Conservation (phyloP, 2,113 vertebrate genomes). For the Vimba vimba region DNA sequence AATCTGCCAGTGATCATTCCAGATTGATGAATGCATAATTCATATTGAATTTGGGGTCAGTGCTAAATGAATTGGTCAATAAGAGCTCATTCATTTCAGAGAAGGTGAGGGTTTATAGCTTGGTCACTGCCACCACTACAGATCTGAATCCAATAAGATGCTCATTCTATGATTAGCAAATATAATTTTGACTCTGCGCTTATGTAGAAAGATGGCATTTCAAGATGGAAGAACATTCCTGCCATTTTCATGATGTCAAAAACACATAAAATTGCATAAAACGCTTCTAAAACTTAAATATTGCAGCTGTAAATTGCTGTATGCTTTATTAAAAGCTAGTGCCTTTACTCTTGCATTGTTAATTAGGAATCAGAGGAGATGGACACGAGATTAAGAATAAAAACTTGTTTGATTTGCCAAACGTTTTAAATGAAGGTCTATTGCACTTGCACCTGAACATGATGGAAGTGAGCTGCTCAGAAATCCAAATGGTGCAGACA, state of each 20-base stretch:
- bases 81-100: conserved; percentile 35
- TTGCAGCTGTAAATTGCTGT: not conserved
- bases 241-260: not conserved
- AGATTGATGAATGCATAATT: conserved; percentile 48
- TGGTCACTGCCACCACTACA: conserved; percentile 40
- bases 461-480: conserved; percentile 8
- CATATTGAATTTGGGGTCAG: conserved; percentile 37
- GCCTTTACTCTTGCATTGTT: not conserved
- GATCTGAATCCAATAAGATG: conserved; percentile 23
- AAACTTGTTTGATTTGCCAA: not conserved
- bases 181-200: conserved; percentile 32
- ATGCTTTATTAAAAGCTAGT: not conserved
- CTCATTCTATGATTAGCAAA: conserved; percentile 32
- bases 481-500: conserved; percentile 40
- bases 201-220: conserved; percentile 43
- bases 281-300: not conserved
- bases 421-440: not conserved
- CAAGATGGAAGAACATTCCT: not conserved
- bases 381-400: not conserved
- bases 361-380: not conserved
- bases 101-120: conserved; percentile 7
- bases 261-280: not conserved
- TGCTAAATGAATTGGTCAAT: conserved; percentile 26
- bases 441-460: conserved; percentile 34
- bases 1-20: conserved; percentile 38